Percentiles rank a stretch among this genome's conserved stretches.
Conservation (phyloP, 2,888 invertebrate genomes). For the Stratiomys singularior region DNA sequence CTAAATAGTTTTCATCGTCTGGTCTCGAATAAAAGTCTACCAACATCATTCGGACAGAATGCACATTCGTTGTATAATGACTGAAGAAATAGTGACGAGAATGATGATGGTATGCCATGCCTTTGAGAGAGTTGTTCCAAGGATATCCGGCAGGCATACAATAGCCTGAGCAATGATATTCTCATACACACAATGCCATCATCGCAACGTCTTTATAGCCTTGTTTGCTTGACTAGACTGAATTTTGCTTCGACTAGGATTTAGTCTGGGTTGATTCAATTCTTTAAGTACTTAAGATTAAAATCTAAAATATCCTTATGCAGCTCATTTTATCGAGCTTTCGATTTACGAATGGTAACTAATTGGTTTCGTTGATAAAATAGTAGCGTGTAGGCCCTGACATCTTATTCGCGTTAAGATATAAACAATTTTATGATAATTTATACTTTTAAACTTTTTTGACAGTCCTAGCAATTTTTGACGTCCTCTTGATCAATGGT, state of each 20-base stretch:
- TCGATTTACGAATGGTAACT: constrained; percentile 19
- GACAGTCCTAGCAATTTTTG: no score
- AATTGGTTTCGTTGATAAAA: constrained; percentile 17
- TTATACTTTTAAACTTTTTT: no score
- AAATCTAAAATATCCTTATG: constrained; percentile 31
- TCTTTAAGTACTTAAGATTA: constrained; percentile 20
- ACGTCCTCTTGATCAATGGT: no score
- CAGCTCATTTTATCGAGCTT: constrained; percentile 6
- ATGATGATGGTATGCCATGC: constrained; percentile 24
- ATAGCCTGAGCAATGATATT: constrained; percentile 30
- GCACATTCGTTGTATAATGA: constrained; percentile 25
- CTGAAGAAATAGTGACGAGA: constrained; percentile 10
- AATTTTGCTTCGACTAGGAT: not conserved
- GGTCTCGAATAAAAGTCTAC: not conserved
- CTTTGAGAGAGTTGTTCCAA: constrained; percentile 17
- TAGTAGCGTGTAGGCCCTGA: no score
- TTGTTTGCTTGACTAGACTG: constrained; percentile 30
- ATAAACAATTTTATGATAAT: no score
- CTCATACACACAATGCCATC: constrained; percentile 6
- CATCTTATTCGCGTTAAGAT: no score
- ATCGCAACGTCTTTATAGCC: constrained; percentile 1
- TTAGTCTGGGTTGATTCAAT: constrained; percentile 2
- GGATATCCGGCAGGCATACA: constrained; percentile 35
- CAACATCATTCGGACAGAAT: constrained; percentile 1
- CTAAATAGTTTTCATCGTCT: constrained; percentile 30